Base-by-base conservation (phyloP, 2,797 vertebrate genomes). In the Amblyopsis hoosieri region DNA sequence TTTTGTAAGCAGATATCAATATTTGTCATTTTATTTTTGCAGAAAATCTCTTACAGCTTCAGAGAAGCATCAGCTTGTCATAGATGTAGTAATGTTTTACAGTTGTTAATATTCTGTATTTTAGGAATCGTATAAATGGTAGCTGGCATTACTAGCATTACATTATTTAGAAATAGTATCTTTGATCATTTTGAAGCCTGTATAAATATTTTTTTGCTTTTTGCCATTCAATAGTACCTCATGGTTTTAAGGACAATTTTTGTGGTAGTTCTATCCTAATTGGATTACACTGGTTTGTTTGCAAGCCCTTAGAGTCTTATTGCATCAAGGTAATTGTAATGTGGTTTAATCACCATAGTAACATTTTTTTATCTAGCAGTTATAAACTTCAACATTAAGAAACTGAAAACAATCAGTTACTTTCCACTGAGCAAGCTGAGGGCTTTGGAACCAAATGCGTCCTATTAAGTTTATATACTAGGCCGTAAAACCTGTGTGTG, bases 401-500 rank as follows among this genome's bases (percentile, higher is more conserved):
- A 81, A 78, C 85, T 82, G 85, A 85, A 90, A 90, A 88, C 86
- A 89, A 86, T 81, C 78, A 74, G 78, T 85, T 69, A 83, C 81
- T 88, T 87, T 87, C 86, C 88, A 87, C 82, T 82, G 79, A 86
- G 82, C 67, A 71, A 79, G 81, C 82, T 85, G 83, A 82, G 82
- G 82, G 83, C 75, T 87, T 84, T 86, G 82, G 83, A 89, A 81
- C 82, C 83, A 86, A 91, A 87, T 79, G 77, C 62, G 48, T 83
- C 87, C 84, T 78, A 89, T 90, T 89, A 91, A 89, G 54, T 89
- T 89, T 89, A 89, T 87, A 85, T 78, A 86, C 76, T 76, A 83
- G 86, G 85, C 81, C 77, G 79, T 90, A 89, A 90, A 90, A 85
- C 29, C 60, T 58, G 67, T 68, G 23, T 23, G 69, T 57, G 62